Evolutionary conservation across 2,113 vertebrate species (phyloP), one percentile per base, ranked within the genome.

Genomic region (Aegithalos caudatus): DNA sequence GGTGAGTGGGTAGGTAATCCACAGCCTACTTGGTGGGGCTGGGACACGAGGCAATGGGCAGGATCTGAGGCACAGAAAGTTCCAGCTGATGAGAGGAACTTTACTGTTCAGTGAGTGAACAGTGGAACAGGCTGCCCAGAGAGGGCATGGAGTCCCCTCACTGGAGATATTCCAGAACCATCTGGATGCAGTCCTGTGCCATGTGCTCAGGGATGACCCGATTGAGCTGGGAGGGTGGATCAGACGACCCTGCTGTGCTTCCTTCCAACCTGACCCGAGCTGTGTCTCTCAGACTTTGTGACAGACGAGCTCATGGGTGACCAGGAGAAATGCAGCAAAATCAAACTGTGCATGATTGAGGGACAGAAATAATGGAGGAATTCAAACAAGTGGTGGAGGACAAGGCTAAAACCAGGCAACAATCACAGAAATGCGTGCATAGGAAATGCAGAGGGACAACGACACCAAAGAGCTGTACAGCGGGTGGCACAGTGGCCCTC

Each of bases 241-340:
- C 51, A 73, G 51, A 45, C 17, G 37, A n/a, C 10, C 23, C n/a
- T 18, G 4, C 11, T 47, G 25, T 12, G n/a, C 5, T 5, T 37
- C 44, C n/a, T 60, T 47, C 38, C 54, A 54, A 25, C 24, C 38
- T 9, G 29, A 53, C 14, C 54, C 2, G 1, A 10, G 14, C n/a
- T 54, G 38, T 9, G 45, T 21, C 20, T 53, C 37, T 27, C 69
- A 17, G 19, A 25, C 28, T 51, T 23, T 19, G 12, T 20, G 28
- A 56, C 0, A 3, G 54, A 22, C 1, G 1, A 25, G 19, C 25
- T 44, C 2, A 2, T 16, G 35, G 23, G 40, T 33, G 62, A 48
- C 13, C 2, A 8, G 15, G 31, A 56, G 37, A 65, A 90, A 79
- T 0, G 7, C 40, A 38, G 53, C 12, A 47, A 66, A 71, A 83